Conservation (phyloP, 2,113 vertebrate species). For the Murina feae region DNA sequence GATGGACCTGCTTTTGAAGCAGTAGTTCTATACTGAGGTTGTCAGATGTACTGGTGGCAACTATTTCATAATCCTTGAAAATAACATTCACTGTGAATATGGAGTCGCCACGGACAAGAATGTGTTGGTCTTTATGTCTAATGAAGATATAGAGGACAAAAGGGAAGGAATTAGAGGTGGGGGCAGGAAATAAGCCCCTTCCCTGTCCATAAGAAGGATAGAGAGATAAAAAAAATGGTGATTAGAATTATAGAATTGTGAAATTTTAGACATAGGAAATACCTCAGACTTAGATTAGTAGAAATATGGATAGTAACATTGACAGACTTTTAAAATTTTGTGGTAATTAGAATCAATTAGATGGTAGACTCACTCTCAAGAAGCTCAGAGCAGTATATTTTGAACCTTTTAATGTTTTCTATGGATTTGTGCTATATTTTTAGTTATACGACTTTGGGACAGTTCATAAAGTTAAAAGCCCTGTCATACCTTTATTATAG, state of each 20-base stretch:
- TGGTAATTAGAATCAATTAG: background rate
- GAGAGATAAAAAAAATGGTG: background rate
- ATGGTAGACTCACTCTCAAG: background rate
- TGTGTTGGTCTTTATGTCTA: background rate
- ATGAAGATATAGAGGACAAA: background rate
- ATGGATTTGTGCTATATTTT: background rate
- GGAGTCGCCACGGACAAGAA: background rate
- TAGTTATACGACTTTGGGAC: background rate
- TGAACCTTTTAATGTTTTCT: background rate
- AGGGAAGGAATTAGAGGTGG: background rate
- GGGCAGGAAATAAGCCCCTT: background rate
- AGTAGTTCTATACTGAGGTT: background rate
- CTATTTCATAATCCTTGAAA: constrained; percentile 8
- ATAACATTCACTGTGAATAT: background rate
- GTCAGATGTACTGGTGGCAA: background rate
- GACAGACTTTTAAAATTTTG: background rate
- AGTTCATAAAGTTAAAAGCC: background rate
- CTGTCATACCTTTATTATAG: background rate
- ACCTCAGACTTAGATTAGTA: background rate
- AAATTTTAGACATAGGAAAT: constrained; percentile 4
- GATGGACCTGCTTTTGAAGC: background rate
- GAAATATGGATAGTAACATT: background rate
- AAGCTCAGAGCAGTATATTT: background rate
- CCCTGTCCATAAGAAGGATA: background rate
- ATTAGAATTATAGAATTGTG: background rate